Evolutionary conservation across 2,797 vertebrate genomes (phyloP).

Genomic region (Fistularia commersonii): DNA sequence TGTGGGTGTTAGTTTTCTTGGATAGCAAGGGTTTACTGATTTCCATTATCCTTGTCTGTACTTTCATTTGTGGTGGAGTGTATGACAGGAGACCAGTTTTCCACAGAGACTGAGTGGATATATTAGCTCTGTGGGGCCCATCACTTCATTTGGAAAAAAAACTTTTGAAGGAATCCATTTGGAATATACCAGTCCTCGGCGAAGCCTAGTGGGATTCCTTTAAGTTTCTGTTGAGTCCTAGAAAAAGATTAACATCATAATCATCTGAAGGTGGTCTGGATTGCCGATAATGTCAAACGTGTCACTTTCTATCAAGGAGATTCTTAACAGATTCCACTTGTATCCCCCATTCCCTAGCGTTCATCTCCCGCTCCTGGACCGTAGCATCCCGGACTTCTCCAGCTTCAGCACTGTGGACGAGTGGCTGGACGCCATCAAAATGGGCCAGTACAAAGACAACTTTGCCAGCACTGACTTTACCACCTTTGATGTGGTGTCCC

Average conservation of each 20-base stretch:
- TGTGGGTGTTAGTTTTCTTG: slow-evolving; percentile 61
- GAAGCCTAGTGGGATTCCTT: slow-evolving; percentile 31
- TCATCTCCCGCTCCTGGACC: slow-evolving; percentile 94
- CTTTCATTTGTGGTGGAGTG: no score
- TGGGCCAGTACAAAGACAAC: slow-evolving; percentile 99
- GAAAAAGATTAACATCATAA: slow-evolving; percentile 24
- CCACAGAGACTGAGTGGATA: slow-evolving; percentile 58
- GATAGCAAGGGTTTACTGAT: slow-evolving; percentile 51
- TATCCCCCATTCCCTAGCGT: slow-evolving; percentile 74
- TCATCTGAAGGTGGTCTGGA: slow-evolving; percentile 46
- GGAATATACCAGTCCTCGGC: slow-evolving; percentile 55
- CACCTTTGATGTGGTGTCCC: slow-evolving; percentile 94
- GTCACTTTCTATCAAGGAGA: slow-evolving; percentile 3
- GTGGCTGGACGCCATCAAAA: slow-evolving; percentile 99
- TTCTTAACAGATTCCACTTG: slow-evolving; percentile 17
- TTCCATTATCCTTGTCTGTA: slow-evolving; percentile 55
- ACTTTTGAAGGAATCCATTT: slow-evolving; percentile 50
- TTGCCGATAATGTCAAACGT: slow-evolving; percentile 9
- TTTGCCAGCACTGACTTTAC: slow-evolving; percentile 89
- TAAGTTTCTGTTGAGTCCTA: slow-evolving; percentile 20
- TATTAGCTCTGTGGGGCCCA: slow-evolving; percentile 56
- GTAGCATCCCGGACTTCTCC: slow-evolving; percentile 95
- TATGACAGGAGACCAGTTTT: slow-evolving; percentile 49
- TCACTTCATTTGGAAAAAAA: slow-evolving; percentile 70
- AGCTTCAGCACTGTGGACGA: slow-evolving; percentile 97